Evolutionary conservation across 2,888 invertebrate genomes (phyloP).

Genomic region (Linnaemya tessellans): DNA sequence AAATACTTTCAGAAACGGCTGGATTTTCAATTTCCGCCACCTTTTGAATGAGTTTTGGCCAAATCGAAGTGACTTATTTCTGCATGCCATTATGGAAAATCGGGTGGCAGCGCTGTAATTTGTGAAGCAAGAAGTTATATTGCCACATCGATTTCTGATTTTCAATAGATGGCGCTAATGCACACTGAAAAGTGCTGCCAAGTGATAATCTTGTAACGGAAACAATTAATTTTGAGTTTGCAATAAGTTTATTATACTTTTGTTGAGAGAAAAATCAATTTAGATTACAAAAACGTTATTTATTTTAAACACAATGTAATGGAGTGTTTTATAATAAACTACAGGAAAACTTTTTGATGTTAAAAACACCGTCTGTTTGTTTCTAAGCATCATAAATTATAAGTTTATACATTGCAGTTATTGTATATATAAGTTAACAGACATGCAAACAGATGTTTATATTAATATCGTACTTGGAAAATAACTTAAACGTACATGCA

Average conservation of each 20-base stretch:
- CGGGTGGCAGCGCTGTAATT: not conserved
- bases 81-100: not conserved
- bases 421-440: slow-evolving; percentile 1
- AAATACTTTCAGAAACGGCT: too few relatives aligned
- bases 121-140: not conserved
- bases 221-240: not conserved
- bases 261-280: not conserved
- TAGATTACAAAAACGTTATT: not conserved
- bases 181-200: not conserved
- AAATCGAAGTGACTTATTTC: not conserved
- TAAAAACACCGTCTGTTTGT: not conserved
- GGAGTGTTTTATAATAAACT: not conserved
- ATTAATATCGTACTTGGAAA: not conserved
- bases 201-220: not conserved
- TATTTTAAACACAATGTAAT: slow-evolving; percentile 5
- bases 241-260: not conserved
- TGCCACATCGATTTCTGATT: not conserved
- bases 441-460: not conserved
- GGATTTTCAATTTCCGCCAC: too few relatives aligned
- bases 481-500: not conserved
- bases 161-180: slow-evolving; percentile 3
- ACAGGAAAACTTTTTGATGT: not conserved
- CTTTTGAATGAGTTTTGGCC: not conserved
- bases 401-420: not conserved
- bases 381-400: not conserved